These are phyloP conservation scores for Melitaea athalia DNA, from an alignment of 2,888 invertebrate species.

Conservation along the genomic window DNA sequence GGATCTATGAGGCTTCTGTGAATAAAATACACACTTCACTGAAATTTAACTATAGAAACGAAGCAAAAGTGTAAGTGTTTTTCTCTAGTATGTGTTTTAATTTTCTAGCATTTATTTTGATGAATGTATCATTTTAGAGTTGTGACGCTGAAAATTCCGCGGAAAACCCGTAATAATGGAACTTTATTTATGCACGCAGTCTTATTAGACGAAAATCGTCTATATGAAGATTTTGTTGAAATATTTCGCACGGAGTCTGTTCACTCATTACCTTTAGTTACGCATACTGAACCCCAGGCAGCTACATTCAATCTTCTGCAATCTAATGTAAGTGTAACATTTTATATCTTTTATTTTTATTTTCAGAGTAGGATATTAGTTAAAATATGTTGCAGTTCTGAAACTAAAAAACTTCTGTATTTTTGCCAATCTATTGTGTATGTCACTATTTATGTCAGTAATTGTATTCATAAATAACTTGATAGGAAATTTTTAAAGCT, in stretches of 20 bases:
- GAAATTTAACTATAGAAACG: conserved; percentile 85
- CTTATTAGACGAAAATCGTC: conserved; percentile 78
- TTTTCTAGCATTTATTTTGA: not conserved
- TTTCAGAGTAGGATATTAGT: no score
- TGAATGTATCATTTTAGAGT: conserved; percentile 73
- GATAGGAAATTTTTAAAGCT: no score
- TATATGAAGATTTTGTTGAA: conserved; percentile 81
- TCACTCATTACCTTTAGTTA: conserved; percentile 86
- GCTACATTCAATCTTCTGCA: conserved; percentile 88
- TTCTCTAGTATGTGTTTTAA: not conserved
- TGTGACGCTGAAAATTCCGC: conserved; percentile 86
- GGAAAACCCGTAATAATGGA: conserved; percentile 91
- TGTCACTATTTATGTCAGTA: no score
- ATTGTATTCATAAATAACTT: no score
- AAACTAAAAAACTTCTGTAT: not conserved
- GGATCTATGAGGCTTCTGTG: conserved; percentile 66
- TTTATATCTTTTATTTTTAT: not conserved
- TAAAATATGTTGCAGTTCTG: no score
- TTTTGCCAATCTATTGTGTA: not conserved
- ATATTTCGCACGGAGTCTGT: conserved; percentile 83
- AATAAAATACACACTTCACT: conserved; percentile 82
- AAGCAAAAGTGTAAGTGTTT: conserved; percentile 63
- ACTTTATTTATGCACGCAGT: conserved; percentile 90
- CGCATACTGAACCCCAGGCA: conserved; percentile 88
- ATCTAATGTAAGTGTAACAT: conserved; percentile 44